A percentile compares a stretch with the other conserved stretches of the same genome.
These are phyloP conservation scores for Phenganax marumi DNA, from an alignment of 92 coral and sea anemone genomes.

Conservation along the genomic window DNA sequence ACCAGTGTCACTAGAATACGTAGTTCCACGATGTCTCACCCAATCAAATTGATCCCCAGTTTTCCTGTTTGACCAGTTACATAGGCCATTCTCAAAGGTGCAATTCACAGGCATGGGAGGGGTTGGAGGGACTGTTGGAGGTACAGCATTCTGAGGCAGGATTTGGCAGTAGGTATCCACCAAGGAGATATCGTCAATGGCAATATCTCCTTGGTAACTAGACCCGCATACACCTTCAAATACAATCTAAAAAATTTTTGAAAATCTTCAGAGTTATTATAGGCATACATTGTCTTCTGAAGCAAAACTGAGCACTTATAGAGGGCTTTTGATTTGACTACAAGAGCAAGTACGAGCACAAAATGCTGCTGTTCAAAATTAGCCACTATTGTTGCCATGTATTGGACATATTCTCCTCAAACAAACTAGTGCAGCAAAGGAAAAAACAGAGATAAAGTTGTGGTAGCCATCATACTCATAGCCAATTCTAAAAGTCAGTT, in stretches of 20 bases:
- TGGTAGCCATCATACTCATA: too few relatives aligned
- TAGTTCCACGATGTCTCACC: conserved; percentile 79
- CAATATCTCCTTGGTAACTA: conserved; percentile 84
- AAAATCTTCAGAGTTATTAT: neutral
- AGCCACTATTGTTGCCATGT: too few relatives aligned
- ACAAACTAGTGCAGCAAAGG: neutral
- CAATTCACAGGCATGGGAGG: conserved; percentile 93
- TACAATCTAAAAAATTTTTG: conserved; percentile 60
- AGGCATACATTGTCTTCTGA: neutral
- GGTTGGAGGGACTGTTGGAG: conserved; percentile 93
- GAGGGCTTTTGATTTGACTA: too few relatives aligned
- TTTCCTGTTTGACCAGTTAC: conserved; percentile 82
- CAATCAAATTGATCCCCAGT: conserved; percentile 87
- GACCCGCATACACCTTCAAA: conserved; percentile 88
- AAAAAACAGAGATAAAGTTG: neutral
- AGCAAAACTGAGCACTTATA: neutral
- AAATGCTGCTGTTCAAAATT: too few relatives aligned
- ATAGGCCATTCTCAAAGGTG: conserved; percentile 84
- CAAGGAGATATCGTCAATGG: conserved; percentile 81
- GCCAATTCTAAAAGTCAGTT: too few relatives aligned
- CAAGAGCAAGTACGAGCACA: too few relatives aligned
- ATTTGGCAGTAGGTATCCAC: conserved; percentile 66
- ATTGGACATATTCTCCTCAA: too few relatives aligned
- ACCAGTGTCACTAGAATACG: conserved; percentile 76
- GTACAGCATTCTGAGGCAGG: conserved; percentile 75